Conservation (phyloP, 2,113 vertebrate species). For the Sinocyclocheilus rhinocerous region DNA sequence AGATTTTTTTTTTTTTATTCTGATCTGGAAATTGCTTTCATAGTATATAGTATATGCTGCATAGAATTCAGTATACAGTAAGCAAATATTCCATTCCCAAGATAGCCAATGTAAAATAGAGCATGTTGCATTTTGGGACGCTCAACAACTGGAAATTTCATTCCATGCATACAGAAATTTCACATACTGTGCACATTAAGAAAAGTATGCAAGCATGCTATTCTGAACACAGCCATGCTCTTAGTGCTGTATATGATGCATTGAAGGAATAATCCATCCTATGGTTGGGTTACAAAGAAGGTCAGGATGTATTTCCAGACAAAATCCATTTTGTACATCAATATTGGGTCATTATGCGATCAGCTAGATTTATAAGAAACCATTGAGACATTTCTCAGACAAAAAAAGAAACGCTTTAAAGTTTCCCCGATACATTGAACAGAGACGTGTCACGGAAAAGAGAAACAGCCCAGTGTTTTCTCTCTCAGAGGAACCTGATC, state of each 20-base stretch:
- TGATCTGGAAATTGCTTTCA: neutral
- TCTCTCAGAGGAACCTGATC: slow-evolving; percentile 20
- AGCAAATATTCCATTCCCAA: neutral
- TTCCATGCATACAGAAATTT: neutral
- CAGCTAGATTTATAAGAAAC: neutral
- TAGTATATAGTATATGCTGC: neutral
- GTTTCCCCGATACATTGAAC: slow-evolving; percentile 16
- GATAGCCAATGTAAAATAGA: neutral
- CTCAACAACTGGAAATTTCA: neutral
- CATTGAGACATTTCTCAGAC: slow-evolving; percentile 12
- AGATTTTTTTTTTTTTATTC: no score
- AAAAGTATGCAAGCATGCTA: neutral
- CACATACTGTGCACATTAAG: neutral
- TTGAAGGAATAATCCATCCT: neutral
- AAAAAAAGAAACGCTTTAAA: neutral
- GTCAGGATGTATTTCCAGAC: neutral
- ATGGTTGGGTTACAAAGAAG: neutral
- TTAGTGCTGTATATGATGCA: neutral
- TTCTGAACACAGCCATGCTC: neutral
- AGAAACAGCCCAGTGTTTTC: neutral
- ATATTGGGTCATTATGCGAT: slow-evolving; percentile 7
- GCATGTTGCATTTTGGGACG: neutral
- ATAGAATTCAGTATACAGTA: neutral
- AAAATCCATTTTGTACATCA: slow-evolving; percentile 8
- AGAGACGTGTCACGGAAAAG: slow-evolving; percentile 4